Conservation (phyloP, 2,113 vertebrate species). For the Carollia perspicillata region DNA sequence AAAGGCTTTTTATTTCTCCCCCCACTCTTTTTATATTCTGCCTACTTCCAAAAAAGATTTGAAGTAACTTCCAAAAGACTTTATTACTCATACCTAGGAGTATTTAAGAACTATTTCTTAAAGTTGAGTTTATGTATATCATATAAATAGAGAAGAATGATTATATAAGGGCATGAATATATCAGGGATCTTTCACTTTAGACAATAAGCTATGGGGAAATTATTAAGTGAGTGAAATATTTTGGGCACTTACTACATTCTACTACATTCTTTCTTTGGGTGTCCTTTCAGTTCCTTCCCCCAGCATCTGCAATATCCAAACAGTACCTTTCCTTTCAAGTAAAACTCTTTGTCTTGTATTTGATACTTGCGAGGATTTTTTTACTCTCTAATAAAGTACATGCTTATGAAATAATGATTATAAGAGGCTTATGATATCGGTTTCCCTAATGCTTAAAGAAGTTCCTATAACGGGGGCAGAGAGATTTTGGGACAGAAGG, state of each 20-base stretch:
- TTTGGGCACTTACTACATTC: not conserved
- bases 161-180: conserved; percentile 58
- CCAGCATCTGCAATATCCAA: not conserved
- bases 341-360: not conserved
- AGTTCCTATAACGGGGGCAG: not conserved
- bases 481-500: not conserved
- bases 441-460: not conserved
- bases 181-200: conserved; percentile 31
- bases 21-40: not conserved
- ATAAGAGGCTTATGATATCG: not conserved
- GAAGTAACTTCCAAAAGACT: conserved; percentile 46
- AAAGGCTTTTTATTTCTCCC: conserved; percentile 46
- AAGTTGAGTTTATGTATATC: conserved; percentile 67
- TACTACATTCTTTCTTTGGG: not conserved
- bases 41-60: conserved; percentile 55
- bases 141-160: conserved; percentile 59
- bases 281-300: not conserved
- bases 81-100: conserved; percentile 35
- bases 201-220: not conserved
- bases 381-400: not conserved
- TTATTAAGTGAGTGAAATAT: not conserved
- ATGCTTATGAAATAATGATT: not conserved
- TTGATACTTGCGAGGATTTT: not conserved
- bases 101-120: conserved; percentile 54
- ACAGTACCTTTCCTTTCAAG: not conserved